Evolutionary conservation across 35 echinoderm and acorn worm genomes (phyloP).

Genomic region (Stichopus chloronotus): DNA sequence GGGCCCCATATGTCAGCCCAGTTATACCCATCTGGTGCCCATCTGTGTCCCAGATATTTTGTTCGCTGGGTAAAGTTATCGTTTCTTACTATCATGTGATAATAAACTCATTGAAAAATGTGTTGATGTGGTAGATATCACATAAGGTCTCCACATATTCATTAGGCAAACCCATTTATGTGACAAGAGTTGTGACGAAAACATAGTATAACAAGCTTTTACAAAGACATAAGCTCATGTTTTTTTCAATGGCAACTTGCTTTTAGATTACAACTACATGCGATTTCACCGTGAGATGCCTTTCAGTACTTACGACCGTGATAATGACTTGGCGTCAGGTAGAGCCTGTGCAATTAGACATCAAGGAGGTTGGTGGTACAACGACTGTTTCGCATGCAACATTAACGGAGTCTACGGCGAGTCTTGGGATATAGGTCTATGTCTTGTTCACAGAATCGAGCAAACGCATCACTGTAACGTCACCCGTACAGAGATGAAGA

Average conservation of each 20-base stretch:
- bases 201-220: neutral
- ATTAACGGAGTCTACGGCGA: neutral
- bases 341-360: neutral
- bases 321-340: neutral
- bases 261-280: neutral
- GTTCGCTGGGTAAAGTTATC: no score
- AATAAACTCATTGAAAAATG: no score
- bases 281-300: neutral
- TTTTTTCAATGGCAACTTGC: neutral
- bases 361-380: conserved; percentile 12
- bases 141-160: no score
- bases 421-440: neutral
- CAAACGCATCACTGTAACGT: neutral
- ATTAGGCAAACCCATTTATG: neutral
- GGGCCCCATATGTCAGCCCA: no score
- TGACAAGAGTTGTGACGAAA: neutral
- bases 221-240: neutral
- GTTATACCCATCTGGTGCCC: no score
- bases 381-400: neutral
- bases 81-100: no score
- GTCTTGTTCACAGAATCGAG: neutral
- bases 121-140: no score
- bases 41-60: no score
- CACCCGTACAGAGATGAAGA: neutral
- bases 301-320: conserved; percentile 12